Base-by-base conservation (phyloP, 2,113 vertebrate species). In the Percopsis transmontana region DNA sequence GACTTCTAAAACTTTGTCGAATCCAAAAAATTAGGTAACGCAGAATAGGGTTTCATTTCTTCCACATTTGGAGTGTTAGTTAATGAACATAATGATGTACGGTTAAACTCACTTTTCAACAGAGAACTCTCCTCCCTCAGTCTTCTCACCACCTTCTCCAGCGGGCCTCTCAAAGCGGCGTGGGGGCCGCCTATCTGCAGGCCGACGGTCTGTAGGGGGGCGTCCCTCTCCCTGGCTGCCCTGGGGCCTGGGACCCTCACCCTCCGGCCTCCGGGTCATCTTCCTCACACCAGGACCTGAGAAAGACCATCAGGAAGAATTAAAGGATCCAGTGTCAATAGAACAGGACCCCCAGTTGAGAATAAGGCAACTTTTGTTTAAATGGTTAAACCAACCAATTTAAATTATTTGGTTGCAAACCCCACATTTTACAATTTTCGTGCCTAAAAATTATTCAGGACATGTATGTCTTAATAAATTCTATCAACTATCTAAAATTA, bases 61-160 rank as follows among this genome's bases (percentile, higher is more conserved):
- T 47, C 45, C 15, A 16, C 2, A 11, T n/a, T 16, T 16, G 15
- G 11, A 13, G 45, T n/a, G n/a, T 15, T 8, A 15, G 45, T 47
- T 47, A 3, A n/a, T 2, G n/a, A 18, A 47, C 1, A 16, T 47
- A 1, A 33, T 33, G 27, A n/a, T 33, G 27, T 33, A 33, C 8
- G 27, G 27, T 33, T 2, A 0, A 61, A 89, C 92, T 92, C 90
- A 97, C 97, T 96, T 97, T 59, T 99, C 97, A 72, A 96, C 95
- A 7, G 97, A 97, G 86, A 97, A 97, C 61, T 99, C 97, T 53
- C 95, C 96, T 54, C 94, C 95, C 88, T 98, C 97, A 2, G 95
- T 94, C 80, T 98, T 99, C 53, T 99, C 97, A 38, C 94, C 95
- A 20, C 48, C 61, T 0, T 90, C 88, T 1, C 86, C 81, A 8